Percentiles rank a stretch among this genome's conserved stretches.
Evolutionary conservation across 2,888 invertebrate species (phyloP).

Genomic region (Drosophila histrio): DNA sequence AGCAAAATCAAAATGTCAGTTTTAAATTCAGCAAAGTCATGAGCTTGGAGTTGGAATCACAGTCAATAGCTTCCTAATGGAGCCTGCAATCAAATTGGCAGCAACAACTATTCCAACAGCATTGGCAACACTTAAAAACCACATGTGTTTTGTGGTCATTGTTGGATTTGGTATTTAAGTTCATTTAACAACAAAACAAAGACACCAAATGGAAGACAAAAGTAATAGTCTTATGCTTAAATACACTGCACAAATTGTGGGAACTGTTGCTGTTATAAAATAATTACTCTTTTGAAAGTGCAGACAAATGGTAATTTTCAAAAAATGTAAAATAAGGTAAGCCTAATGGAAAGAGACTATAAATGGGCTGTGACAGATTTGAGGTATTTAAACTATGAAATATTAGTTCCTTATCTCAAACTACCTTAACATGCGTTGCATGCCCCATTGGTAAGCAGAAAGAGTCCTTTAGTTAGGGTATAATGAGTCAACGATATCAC

Average conservation of each 20-base stretch:
- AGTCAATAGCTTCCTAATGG: conserved; percentile 33
- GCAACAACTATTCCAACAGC: conserved; percentile 3
- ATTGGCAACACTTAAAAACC: conserved; percentile 34
- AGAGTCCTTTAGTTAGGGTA: conserved; percentile 18
- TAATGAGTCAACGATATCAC: conserved; percentile 30
- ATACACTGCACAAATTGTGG: too few species aligned
- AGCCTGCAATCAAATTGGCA: conserved; percentile 35
- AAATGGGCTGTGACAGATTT: too few species aligned
- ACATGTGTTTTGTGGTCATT: conserved; percentile 13
- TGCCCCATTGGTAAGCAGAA: not conserved
- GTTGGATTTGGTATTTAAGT: conserved; percentile 43
- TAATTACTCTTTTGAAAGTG: too few species aligned
- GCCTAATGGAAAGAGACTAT: too few species aligned
- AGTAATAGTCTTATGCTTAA: not conserved
- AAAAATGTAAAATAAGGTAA: too few species aligned
- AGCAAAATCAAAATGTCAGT: conserved; percentile 30
- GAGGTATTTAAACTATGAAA: too few species aligned
- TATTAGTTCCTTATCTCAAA: too few species aligned
- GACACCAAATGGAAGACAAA: not conserved
- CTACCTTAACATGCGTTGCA: too few species aligned
- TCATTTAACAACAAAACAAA: conserved; percentile 46
- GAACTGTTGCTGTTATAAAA: too few species aligned
- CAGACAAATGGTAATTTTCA: too few species aligned
- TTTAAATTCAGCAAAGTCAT: conserved; percentile 54
- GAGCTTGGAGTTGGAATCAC: not conserved